Conservation (phyloP, 2,797 vertebrate genomes). For the Tamandua tetradactyla region DNA sequence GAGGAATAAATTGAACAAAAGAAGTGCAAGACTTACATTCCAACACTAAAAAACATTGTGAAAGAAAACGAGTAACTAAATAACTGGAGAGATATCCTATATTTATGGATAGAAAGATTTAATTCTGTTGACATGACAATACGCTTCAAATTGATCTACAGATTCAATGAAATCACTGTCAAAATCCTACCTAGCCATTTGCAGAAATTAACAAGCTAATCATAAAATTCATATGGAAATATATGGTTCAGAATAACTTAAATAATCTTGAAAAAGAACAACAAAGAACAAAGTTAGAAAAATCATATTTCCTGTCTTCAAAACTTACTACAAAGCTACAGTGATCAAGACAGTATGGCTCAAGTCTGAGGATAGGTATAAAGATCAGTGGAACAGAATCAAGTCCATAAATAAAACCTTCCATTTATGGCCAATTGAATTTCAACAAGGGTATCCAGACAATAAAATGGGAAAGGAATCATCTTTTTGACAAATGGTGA, state of each 20-base stretch:
- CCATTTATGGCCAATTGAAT: neutral
- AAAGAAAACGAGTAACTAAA: neutral
- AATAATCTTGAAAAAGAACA: constrained; percentile 4
- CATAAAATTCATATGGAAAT: neutral
- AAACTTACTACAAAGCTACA: no score
- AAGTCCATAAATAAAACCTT: constrained; percentile 9
- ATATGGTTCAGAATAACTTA: neutral
- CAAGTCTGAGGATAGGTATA: neutral
- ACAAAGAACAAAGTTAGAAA: neutral
- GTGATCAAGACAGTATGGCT: neutral
- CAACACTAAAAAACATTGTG: neutral
- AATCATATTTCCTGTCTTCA: neutral
- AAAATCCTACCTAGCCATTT: neutral
- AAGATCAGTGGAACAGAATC: neutral
- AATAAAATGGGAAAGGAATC: neutral
- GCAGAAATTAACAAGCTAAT: neutral
- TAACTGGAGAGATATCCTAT: neutral
- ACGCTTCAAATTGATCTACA: neutral
- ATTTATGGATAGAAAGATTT: neutral
- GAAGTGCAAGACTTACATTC: neutral
- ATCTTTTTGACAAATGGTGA: neutral
- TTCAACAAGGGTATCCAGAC: neutral
- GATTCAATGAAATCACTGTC: neutral
- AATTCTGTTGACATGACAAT: neutral
- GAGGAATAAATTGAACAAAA: neutral